These are phyloP conservation scores for Gymnoscelis rufifasciata DNA, from an alignment of 2,888 invertebrate species.

Conservation along the genomic window DNA sequence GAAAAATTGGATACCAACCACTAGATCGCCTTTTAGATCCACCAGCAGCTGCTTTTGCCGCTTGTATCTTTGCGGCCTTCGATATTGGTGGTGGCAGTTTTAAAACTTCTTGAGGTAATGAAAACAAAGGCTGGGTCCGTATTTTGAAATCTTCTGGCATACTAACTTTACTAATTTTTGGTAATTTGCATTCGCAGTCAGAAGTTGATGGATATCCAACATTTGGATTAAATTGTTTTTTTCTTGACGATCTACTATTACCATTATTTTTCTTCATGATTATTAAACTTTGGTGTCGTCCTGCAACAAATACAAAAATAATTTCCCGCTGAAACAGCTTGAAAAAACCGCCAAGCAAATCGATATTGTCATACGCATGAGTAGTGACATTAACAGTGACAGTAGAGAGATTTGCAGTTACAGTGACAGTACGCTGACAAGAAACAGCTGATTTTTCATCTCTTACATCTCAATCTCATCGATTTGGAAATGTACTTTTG, in stretches of 20 bases:
- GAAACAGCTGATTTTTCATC: neutral
- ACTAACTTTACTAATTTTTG: slow-evolving; percentile 74
- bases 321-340: neutral
- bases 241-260: slow-evolving; percentile 47
- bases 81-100: slow-evolving; percentile 62
- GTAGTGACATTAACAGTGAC: neutral
- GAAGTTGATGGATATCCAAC: slow-evolving; percentile 61
- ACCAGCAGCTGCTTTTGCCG: slow-evolving; percentile 38
- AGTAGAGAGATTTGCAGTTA: neutral
- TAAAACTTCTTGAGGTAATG: slow-evolving; percentile 81
- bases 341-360: neutral
- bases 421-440: neutral
- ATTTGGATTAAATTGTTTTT: no score
- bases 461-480: no score
- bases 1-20: slow-evolving; percentile 38
- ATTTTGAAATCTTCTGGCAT: slow-evolving; percentile 80
- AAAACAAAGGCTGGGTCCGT: slow-evolving; percentile 78
- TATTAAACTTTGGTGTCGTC: no score
- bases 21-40: slow-evolving; percentile 50
- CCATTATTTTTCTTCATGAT: slow-evolving; percentile 39
- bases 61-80: slow-evolving; percentile 53
- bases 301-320: neutral
- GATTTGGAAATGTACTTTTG: no score
- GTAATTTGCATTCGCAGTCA: slow-evolving; percentile 40
- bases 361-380: neutral